Evolutionary conservation across 2,888 invertebrate species (phyloP), one percentile per base, ranked within the genome.

Genomic region (Cephus sareptanus): DNA sequence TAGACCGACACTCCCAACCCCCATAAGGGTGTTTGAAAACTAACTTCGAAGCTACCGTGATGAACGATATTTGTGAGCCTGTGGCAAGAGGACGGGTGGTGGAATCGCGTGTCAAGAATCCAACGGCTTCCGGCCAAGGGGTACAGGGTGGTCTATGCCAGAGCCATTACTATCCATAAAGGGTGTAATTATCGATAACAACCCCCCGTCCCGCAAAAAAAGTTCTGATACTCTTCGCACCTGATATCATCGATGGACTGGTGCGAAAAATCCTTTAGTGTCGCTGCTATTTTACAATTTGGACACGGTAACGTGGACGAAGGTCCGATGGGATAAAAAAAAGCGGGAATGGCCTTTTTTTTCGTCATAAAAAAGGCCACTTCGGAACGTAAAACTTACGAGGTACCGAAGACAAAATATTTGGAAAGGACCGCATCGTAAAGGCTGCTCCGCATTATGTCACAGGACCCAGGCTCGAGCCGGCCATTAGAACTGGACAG

Each of bases 21-120:
- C 56, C 23, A 1, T 23, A 6, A 56, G 9, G 56, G 0, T 56
- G 77, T 80, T 76, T 73, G 31, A 74, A 79, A 74, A 56, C 34
- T 78, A 82, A 84, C 79, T 80, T 80, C 93, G 93, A 84, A 95
- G 94, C 34, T 93, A 93, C 92, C 95, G 95, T 89, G 93, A 93
- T 1, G 95, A 95, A 87, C 87, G 94, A 11, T 94, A 23, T 93
- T 35, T 92, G 93, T 31, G 15, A 40, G 94, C 94, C 88, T 90
- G 92, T 69, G 90, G 94, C 75, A 94, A 74, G 90, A 88, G 76
- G 85, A 80, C 82, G 83, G 83, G 81, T 83, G 71, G 82, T 82
- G 56, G 82, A 85, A 87, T 87, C 85, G 86, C 86, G 86, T 87
- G 85, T 83, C 82, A 75, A 81, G 71, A 30, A 34, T 71, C 73